Evolutionary conservation across 2,797 vertebrate genomes (phyloP).

Genomic region (Craterocephalus amniculus): DNA sequence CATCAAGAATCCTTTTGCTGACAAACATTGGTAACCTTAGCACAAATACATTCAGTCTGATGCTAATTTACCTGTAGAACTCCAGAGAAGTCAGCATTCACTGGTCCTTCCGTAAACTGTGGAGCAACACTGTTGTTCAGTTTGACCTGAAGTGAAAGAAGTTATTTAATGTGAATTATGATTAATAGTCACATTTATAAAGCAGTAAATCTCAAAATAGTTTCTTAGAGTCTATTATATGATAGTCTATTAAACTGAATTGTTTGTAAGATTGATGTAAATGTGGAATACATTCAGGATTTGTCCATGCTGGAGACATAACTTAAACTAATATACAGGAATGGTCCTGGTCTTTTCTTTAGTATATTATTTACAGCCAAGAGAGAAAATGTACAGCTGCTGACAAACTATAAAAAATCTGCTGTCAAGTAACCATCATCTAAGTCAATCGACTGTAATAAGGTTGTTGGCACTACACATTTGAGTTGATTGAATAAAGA

Average conservation of each 20-base stretch:
- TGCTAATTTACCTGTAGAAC: slow-evolving; percentile 89
- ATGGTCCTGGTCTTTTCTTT: background rate
- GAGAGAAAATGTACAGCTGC: background rate
- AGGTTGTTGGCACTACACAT: background rate
- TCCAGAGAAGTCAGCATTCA: slow-evolving; percentile 91
- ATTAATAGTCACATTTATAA: background rate
- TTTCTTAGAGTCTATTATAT: too few relatives aligned
- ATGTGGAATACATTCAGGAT: background rate
- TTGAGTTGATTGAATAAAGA: background rate
- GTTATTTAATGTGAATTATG: slow-evolving; percentile 31
- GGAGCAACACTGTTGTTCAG: slow-evolving; percentile 88
- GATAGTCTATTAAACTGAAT: background rate
- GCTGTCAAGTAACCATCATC: background rate
- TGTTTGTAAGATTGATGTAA: background rate
- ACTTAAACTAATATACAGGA: background rate
- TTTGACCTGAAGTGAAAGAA: slow-evolving; percentile 81
- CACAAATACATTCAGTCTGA: background rate
- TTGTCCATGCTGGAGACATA: background rate
- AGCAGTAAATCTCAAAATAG: background rate
- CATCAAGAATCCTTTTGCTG: background rate
- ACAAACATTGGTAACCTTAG: background rate
- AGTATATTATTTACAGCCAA: background rate
- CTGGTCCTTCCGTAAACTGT: slow-evolving; percentile 90
- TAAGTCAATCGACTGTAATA: background rate
- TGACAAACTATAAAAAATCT: background rate